phyloP scores from a whole-genome alignment of 2,888 invertebrate genomes.

The Pediacus dermestoides region DNA sequence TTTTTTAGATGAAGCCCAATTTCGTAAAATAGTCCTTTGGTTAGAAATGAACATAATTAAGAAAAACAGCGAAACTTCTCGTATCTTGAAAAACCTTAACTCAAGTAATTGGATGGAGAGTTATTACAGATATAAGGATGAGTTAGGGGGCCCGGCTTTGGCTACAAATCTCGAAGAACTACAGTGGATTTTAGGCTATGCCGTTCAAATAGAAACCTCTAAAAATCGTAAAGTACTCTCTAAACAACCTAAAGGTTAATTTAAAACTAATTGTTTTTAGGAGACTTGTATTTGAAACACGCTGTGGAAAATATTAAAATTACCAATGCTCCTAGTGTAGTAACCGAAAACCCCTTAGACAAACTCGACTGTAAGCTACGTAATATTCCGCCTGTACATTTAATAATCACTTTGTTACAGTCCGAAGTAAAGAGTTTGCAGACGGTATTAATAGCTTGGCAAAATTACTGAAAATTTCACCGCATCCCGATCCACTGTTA shows the following conservation, averaged over 20 bases:
- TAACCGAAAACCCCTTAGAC: constrained; percentile 79
- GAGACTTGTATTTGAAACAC: constrained; percentile 66
- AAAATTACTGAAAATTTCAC: constrained; percentile 71
- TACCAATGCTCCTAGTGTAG: constrained; percentile 64
- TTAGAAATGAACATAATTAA: constrained; percentile 92
- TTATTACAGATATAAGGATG: constrained; percentile 70
- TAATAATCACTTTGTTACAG: constrained; percentile 60
- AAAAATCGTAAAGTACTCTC: constrained; percentile 62
- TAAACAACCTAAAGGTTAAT: constrained; percentile 3
- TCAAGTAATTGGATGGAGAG: constrained; percentile 66
- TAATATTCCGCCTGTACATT: constrained; percentile 47
- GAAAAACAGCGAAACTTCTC: constrained; percentile 76
- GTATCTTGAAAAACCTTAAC: constrained; percentile 65
- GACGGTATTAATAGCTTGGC: constrained; percentile 77
- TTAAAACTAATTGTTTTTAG: constrained; percentile 49
- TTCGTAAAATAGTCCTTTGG: constrained; percentile 81
- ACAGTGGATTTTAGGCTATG: constrained; percentile 83
- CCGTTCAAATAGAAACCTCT: constrained; percentile 77
- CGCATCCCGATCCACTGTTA: constrained; percentile 76
- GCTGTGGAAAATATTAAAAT: constrained; percentile 61
- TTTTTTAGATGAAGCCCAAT: constrained; percentile 71
- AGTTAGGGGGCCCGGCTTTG: constrained; percentile 68
- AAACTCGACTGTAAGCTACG: constrained; percentile 76
- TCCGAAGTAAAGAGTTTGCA: constrained; percentile 78
- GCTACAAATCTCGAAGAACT: constrained; percentile 64